Evolutionary conservation across 1,140 invertebrate genomes (phyloP).

Genomic region (Zaprionus ornatus): DNA sequence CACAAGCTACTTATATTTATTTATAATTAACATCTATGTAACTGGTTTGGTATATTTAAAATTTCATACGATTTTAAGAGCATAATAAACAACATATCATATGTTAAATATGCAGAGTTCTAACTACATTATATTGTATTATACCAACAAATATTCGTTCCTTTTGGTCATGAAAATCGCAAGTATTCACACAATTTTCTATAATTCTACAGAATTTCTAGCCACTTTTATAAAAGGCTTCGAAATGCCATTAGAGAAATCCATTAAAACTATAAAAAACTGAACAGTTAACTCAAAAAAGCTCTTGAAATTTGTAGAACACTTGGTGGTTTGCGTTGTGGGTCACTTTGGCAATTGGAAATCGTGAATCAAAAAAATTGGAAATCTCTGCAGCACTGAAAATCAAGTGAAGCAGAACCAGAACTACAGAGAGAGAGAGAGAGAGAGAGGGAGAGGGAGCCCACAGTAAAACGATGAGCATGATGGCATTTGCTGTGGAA

Average conservation of each 20-base stretch:
- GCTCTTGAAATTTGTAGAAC: slow-evolving; percentile 19
- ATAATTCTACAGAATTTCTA: background rate
- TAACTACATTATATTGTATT: background rate
- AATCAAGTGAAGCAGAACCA: background rate
- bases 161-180: background rate
- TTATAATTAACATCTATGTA: too few relatives aligned
- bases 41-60: background rate
- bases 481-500: slow-evolving; percentile 10
- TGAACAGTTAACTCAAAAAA: background rate
- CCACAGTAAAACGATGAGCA: background rate
- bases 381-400: slow-evolving; percentile 3
- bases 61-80: background rate
- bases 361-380: background rate
- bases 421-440: slow-evolving; percentile 5
- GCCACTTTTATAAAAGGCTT: background rate
- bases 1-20: too few relatives aligned
- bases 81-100: background rate
- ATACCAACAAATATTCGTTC: background rate
- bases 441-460: too few relatives aligned
- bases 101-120: background rate
- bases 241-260: background rate
- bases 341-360: slow-evolving; percentile 25
- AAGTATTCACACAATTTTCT: too few relatives aligned
- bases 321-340: slow-evolving; percentile 24
- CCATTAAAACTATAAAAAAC: slow-evolving; percentile 26